Conservation (phyloP, 2,888 invertebrate species). For the Apamea anceps region DNA sequence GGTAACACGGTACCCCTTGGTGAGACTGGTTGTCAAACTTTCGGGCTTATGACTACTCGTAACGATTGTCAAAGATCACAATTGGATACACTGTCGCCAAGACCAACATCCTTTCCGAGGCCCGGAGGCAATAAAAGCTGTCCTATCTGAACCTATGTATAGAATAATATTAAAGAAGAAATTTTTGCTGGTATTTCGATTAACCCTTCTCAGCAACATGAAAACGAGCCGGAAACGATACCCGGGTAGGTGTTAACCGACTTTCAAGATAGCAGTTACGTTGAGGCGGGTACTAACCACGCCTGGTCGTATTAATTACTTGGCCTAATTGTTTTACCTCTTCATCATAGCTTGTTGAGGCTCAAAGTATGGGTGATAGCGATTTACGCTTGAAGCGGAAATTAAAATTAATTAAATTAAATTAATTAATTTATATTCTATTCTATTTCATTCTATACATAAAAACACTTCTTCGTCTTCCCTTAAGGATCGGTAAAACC, state of each 20-base stretch:
- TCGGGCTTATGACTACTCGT: background rate
- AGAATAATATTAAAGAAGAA: background rate
- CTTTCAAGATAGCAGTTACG: constrained; percentile 38
- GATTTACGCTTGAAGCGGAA: background rate
- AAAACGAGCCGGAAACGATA: background rate
- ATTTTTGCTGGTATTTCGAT: background rate
- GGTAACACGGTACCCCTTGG: background rate
- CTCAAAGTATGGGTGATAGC: constrained; percentile 21
- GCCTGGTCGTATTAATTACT: constrained; percentile 66
- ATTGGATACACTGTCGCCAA: background rate
- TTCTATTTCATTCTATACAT: no score
- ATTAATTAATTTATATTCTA: no score
- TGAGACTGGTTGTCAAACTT: background rate
- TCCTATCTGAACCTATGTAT: background rate
- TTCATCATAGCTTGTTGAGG: constrained; percentile 52
- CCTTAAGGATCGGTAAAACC: no score
- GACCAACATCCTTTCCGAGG: background rate
- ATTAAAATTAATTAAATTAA: no score
- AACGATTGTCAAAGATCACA: background rate
- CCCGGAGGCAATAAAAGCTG: background rate
- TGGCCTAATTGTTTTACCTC: constrained; percentile 71
- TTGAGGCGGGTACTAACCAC: constrained; percentile 41
- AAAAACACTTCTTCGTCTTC: no score
- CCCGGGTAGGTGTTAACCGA: constrained; percentile 24
- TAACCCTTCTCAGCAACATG: background rate